Evolutionary conservation across 2,888 invertebrate species (phyloP).

Genomic region (Gymnoscelis rufifasciata): DNA sequence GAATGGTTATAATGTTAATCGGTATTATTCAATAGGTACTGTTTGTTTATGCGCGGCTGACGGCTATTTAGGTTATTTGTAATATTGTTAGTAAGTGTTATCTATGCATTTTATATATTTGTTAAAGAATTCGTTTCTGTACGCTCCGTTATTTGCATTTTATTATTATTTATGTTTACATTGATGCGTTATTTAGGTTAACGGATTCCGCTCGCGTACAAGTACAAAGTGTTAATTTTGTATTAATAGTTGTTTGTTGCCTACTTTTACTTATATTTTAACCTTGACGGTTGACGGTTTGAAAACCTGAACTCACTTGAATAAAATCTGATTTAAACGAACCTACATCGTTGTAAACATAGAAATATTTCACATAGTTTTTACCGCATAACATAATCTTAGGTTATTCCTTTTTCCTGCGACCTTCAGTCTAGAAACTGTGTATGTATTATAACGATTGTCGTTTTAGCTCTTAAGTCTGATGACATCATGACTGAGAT

Average conservation of each 20-base stretch:
- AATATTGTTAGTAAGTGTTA: constrained; percentile 13
- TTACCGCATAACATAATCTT: not conserved
- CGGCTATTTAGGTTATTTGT: constrained; percentile 17
- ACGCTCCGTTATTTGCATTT: constrained; percentile 19
- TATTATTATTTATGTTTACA: constrained; percentile 12
- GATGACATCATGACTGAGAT: constrained; percentile 1
- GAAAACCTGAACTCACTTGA: too few species aligned
- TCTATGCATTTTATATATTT: constrained; percentile 21
- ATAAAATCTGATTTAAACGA: too few species aligned
- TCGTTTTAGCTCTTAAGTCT: not conserved
- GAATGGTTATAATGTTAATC: constrained; percentile 24
- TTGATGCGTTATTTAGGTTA: constrained; percentile 3
- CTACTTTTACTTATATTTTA: not conserved
- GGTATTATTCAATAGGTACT: constrained; percentile 21
- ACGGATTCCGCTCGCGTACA: not conserved
- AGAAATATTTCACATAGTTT: too few species aligned
- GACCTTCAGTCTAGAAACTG: not conserved
- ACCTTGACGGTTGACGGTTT: constrained; percentile 8
- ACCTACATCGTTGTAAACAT: too few species aligned
- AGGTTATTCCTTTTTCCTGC: too few species aligned
- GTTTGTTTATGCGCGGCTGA: constrained; percentile 19
- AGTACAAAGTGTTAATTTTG: not conserved
- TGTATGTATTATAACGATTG: not conserved
- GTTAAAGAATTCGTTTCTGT: constrained; percentile 24
- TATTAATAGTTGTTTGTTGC: not conserved